A percentile compares a stretch with the other conserved stretches of the same genome.
phyloP scores from a whole-genome alignment of 1,140 invertebrate species.

The Drosophila sucinea region DNA sequence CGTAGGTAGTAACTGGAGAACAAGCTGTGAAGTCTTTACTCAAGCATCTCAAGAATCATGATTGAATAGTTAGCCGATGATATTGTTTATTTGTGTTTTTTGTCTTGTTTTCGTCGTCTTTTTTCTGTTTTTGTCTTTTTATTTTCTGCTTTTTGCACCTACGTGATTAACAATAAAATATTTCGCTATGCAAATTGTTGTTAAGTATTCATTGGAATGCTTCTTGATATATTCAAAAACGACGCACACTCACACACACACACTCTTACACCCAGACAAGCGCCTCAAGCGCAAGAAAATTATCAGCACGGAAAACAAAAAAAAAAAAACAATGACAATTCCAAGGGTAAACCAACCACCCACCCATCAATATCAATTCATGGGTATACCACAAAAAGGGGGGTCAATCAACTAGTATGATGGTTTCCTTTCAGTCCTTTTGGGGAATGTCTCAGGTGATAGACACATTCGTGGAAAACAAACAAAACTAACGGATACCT shows the following conservation, averaged over 20 bases:
- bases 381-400: background rate
- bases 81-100: constrained; percentile 4
- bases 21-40: constrained; percentile 8
- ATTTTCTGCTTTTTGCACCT: constrained; percentile 36
- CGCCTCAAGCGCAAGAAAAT: constrained; percentile 3
- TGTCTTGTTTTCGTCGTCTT: constrained; percentile 18
- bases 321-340: constrained; percentile 7
- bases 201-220: constrained; percentile 33
- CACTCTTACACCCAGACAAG: constrained; percentile 6
- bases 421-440: background rate
- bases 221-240: constrained; percentile 10
- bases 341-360: constrained; percentile 9
- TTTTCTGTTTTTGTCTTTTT: background rate
- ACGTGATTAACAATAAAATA: constrained; percentile 51
- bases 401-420: background rate
- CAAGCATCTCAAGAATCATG: constrained; percentile 13
- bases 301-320: background rate
- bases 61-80: constrained; percentile 17
- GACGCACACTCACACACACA: background rate
- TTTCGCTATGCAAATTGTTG: constrained; percentile 18
- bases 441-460: no score
- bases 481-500: no score
- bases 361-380: background rate
- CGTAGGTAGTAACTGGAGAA: background rate
- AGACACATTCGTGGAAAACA: no score